Evolutionary conservation across 2,797 vertebrate species (phyloP).

Genomic region (Chloroceryle inda): DNA sequence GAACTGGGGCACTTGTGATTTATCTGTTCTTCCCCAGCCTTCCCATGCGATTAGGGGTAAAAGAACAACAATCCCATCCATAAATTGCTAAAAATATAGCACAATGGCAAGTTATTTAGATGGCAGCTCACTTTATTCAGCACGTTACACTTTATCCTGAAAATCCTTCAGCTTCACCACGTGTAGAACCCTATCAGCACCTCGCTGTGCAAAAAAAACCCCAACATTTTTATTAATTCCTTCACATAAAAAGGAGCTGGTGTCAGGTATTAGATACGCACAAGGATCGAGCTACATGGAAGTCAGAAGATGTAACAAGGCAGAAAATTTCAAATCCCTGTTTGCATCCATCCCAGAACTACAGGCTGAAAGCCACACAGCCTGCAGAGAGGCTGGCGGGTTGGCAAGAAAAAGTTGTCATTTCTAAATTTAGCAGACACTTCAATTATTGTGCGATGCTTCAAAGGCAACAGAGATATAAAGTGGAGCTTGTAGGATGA

Average conservation of each 20-base stretch:
- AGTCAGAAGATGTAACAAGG: background rate
- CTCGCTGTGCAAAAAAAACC: background rate
- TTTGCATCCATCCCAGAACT: background rate
- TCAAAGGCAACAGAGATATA: conserved; percentile 13
- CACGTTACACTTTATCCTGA: background rate
- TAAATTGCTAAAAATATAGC: background rate
- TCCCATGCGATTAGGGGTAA: background rate
- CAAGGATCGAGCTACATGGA: background rate
- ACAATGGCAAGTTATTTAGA: background rate
- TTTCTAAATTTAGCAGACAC: conserved; percentile 52
- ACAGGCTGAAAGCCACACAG: background rate
- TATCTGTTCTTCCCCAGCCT: conserved; percentile 6
- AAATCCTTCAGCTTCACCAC: background rate
- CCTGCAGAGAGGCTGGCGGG: background rate
- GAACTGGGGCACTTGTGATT: conserved; percentile 16
- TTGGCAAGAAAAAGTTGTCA: conserved; percentile 7
- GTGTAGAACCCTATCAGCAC: background rate
- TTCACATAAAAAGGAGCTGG: background rate
- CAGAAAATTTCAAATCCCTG: background rate
- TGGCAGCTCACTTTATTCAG: background rate
- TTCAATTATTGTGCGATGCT: background rate
- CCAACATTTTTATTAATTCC: background rate
- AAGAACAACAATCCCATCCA: background rate
- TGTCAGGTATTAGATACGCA: background rate
- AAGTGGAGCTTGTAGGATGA: background rate